phyloP scores from a whole-genome alignment of 2,888 invertebrate species.

The Sylvicola cinctus region DNA sequence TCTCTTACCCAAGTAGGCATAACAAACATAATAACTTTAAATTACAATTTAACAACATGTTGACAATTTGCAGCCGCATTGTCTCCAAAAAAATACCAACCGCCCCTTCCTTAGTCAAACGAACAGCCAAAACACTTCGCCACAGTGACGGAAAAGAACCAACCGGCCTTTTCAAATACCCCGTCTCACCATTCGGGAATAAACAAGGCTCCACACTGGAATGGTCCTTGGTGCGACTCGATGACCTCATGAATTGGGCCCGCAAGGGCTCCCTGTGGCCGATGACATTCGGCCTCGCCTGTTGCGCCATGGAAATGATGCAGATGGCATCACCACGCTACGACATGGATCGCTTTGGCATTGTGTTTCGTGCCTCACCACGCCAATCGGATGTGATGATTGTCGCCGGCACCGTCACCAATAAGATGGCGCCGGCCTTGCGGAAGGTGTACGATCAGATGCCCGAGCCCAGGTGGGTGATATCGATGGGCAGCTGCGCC shows the following conservation, averaged over 20 bases:
- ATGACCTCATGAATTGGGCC: conserved; percentile 90
- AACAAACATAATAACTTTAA: too few relatives aligned
- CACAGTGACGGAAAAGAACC: conserved; percentile 19
- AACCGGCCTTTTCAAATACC: conserved; percentile 31
- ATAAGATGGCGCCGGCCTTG: conserved; percentile 96
- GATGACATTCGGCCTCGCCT: conserved; percentile 93
- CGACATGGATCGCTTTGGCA: conserved; percentile 98
- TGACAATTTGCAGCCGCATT: too few relatives aligned
- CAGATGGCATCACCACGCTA: conserved; percentile 98
- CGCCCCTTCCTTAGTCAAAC: too few relatives aligned
- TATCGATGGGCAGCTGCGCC: conserved; percentile 99
- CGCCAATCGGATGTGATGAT: conserved; percentile 95
- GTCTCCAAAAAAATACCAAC: too few relatives aligned
- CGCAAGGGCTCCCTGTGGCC: conserved; percentile 95
- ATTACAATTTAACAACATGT: too few relatives aligned
- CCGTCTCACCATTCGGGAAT: conserved; percentile 26
- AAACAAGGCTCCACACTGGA: conserved; percentile 51
- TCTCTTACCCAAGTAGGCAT: too few relatives aligned
- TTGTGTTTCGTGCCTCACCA: conserved; percentile 93
- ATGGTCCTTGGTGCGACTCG: conserved; percentile 73
- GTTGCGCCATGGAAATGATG: conserved; percentile 99
- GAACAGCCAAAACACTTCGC: conserved; percentile 9
- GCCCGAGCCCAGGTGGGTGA: conserved; percentile 95
- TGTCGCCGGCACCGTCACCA: conserved; percentile 90
- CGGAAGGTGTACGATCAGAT: conserved; percentile 96